Evolutionary conservation across 2,113 vertebrate genomes (phyloP).

Genomic region (Halcyon senegalensis): DNA sequence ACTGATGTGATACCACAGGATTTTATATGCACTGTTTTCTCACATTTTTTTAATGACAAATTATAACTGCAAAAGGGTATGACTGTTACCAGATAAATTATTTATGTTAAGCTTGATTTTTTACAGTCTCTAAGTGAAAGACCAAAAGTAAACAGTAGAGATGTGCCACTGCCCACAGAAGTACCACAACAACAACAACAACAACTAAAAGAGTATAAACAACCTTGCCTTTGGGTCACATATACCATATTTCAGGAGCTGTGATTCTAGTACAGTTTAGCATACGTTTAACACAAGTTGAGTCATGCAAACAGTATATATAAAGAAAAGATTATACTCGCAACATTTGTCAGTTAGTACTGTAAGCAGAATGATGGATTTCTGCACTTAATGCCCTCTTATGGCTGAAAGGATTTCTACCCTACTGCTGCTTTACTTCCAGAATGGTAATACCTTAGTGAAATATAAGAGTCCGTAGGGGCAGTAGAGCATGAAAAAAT

Average conservation of each 20-base stretch:
- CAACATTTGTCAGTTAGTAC: neutral
- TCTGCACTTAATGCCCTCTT: neutral
- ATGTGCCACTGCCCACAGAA: neutral
- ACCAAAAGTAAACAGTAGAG: neutral
- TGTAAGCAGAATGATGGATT: neutral
- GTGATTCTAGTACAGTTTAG: neutral
- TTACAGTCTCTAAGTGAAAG: neutral
- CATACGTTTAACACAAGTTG: neutral
- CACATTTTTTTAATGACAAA: neutral
- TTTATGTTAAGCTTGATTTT: neutral
- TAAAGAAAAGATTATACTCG: neutral
- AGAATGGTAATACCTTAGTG: neutral
- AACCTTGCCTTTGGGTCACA: neutral
- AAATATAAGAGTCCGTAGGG: neutral
- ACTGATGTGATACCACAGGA: neutral
- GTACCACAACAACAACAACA: neutral
- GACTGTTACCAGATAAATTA: neutral
- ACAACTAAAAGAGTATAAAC: neutral
- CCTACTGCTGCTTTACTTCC: neutral
- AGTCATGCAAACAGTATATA: neutral
- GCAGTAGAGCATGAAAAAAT: neutral
- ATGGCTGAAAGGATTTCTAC: neutral
- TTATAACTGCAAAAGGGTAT: neutral
- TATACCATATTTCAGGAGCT: neutral
- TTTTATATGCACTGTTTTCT: neutral